Percentiles rank a stretch among this genome's conserved stretches.
These are phyloP conservation scores for Drosophila percnosoma DNA, from an alignment of 2,888 invertebrate species.

Conservation along the genomic window DNA sequence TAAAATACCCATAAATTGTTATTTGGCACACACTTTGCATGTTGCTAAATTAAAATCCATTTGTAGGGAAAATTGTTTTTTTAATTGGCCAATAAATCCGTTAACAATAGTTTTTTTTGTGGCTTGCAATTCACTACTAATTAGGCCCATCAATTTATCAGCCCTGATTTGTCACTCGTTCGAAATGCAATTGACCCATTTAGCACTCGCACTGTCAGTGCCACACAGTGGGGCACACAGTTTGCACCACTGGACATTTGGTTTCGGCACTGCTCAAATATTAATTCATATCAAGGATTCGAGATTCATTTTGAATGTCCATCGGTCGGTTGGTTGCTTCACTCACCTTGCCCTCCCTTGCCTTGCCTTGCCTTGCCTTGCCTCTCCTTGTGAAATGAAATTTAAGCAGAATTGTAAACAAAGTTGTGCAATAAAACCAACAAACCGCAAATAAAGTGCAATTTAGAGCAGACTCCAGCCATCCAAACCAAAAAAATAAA, in stretches of 20 bases:
- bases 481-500: constrained; percentile 6
- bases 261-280: constrained; percentile 63
- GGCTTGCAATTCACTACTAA: not conserved
- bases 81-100: not conserved
- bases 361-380: not conserved
- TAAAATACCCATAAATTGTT: not conserved
- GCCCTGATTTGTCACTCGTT: constrained; percentile 26
- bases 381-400: constrained; percentile 66
- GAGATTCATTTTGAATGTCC: constrained; percentile 66
- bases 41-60: not conserved
- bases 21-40: not conserved
- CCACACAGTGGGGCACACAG: not conserved
- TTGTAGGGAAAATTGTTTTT: not conserved
- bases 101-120: not conserved
- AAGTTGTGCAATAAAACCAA: constrained; percentile 76
- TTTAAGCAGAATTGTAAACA: constrained; percentile 77
- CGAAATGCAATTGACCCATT: constrained; percentile 42
- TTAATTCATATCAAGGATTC: constrained; percentile 81
- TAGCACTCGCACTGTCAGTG: not conserved
- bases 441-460: constrained; percentile 75
- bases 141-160: constrained; percentile 12
- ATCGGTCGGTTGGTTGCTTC: constrained; percentile 11
- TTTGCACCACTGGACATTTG: constrained; percentile 37
- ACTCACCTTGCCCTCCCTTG: not conserved
- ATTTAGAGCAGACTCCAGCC: constrained; percentile 59